Evolutionary conservation across 1,140 invertebrate genomes (phyloP).

Genomic region (Platyscapa corneri): DNA sequence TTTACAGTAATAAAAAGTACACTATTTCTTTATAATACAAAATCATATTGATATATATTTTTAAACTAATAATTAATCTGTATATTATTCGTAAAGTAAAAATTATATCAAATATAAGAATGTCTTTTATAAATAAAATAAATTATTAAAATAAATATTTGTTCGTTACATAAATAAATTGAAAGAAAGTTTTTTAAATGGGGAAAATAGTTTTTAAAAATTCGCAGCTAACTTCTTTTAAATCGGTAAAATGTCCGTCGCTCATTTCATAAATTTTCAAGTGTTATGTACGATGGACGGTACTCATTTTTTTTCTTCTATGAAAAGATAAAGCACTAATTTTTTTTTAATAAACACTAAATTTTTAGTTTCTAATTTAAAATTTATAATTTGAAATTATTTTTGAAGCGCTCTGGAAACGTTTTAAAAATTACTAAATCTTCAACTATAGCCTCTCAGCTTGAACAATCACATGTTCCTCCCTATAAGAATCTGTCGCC

Average conservation of each 20-base stretch:
- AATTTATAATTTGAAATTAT: too few species aligned
- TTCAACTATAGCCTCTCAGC: constrained; percentile 76
- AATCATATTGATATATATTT: neutral
- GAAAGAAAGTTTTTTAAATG: neutral
- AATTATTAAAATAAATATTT: neutral
- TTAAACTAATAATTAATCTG: constrained; percentile 15
- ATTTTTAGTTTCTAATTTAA: constrained; percentile 29
- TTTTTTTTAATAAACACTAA: too few species aligned
- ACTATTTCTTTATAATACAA: neutral
- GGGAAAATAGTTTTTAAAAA: neutral
- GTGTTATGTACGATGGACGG: constrained; percentile 64
- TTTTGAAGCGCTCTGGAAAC: constrained; percentile 27
- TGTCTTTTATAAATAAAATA: neutral
- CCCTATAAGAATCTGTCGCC: constrained; percentile 78
- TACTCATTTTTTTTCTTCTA: constrained; percentile 57
- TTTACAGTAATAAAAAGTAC: neutral
- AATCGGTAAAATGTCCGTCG: neutral
- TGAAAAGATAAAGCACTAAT: constrained; percentile 50
- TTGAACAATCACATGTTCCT: constrained; percentile 86
- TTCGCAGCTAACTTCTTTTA: neutral
- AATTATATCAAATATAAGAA: neutral
- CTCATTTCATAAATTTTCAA: neutral
- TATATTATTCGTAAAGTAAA: constrained; percentile 7
- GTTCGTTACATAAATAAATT: neutral
- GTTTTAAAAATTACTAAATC: constrained; percentile 40